phyloP scores from a whole-genome alignment of 2,888 invertebrate species.

The Furcula furcula region DNA sequence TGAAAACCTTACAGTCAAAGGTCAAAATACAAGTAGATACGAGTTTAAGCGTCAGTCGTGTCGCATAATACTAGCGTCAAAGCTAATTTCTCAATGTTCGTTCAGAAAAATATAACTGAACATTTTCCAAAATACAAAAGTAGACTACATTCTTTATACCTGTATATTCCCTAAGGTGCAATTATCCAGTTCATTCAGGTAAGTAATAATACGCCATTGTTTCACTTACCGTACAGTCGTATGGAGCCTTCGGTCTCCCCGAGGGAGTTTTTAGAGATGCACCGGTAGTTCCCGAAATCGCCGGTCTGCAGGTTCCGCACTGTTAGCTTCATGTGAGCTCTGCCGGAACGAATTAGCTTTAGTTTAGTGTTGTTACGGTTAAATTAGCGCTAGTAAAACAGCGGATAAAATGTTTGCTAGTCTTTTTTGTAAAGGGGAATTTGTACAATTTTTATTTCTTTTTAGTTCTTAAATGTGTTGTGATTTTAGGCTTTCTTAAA shows the following conservation, averaged over 20 bases:
- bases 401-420: neutral
- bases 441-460: neutral
- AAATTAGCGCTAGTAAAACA: neutral
- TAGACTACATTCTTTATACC: too few relatives aligned
- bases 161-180: neutral
- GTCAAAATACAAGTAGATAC: too few relatives aligned
- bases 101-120: too few relatives aligned
- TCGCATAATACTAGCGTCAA: too few relatives aligned
- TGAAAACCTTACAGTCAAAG: too few relatives aligned
- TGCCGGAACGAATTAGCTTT: conserved; percentile 33
- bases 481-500: too few relatives aligned
- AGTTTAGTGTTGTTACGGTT: neutral
- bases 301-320: conserved; percentile 90
- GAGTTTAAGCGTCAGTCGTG: too few relatives aligned
- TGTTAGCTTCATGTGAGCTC: conserved; percentile 94
- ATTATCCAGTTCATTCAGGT: neutral
- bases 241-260: conserved; percentile 97
- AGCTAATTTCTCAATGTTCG: too few relatives aligned
- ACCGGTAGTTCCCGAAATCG: conserved; percentile 95
- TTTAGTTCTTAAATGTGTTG: neutral
- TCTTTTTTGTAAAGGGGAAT: neutral
- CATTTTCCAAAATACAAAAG: too few relatives aligned
- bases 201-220: conserved; percentile 1
- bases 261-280: conserved; percentile 96
- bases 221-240: conserved; percentile 89